Evolutionary conservation across 53 echinoderm and acorn worm genomes (phyloP).

Genomic region (Stichopus horrens): DNA sequence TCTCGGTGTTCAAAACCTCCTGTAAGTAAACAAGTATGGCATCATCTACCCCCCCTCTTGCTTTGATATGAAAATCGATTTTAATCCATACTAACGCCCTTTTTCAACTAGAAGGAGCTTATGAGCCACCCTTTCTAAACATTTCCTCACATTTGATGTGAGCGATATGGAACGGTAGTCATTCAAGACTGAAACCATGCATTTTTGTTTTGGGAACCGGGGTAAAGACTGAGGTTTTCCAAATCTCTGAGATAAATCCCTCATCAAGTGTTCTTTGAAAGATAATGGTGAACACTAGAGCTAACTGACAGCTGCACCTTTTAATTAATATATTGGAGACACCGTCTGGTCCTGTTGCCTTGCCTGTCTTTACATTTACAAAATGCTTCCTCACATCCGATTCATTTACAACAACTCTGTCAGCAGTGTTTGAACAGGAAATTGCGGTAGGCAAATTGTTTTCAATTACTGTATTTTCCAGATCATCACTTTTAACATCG

Average conservation of each 20-base stretch:
- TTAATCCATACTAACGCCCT: slow-evolving; percentile 18
- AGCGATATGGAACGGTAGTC: slow-evolving; percentile 42
- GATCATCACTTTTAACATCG: not conserved
- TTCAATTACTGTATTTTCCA: not conserved
- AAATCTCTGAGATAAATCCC: slow-evolving; percentile 14
- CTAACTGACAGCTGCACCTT: slow-evolving; percentile 4
- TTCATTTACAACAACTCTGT: slow-evolving; percentile 6
- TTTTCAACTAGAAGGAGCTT: slow-evolving; percentile 35
- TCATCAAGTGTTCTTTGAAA: slow-evolving; percentile 21
- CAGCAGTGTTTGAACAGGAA: slow-evolving; percentile 18
- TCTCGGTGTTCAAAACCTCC: slow-evolving; percentile 19
- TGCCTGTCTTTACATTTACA: not conserved
- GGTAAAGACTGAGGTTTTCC: slow-evolving; percentile 40
- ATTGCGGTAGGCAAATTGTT: no score
- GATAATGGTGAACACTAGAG: not conserved
- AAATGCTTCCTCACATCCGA: not conserved
- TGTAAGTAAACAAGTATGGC: slow-evolving; percentile 38
- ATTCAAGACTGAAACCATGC: not conserved
- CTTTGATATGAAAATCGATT: slow-evolving; percentile 35
- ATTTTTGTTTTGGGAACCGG: slow-evolving; percentile 44
- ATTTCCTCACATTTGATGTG: slow-evolving; percentile 48
- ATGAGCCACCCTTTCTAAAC: slow-evolving; percentile 36
- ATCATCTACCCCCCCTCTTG: slow-evolving; percentile 41
- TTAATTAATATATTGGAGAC: not conserved
- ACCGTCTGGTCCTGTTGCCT: slow-evolving; percentile 19